Evolutionary conservation across 1,140 invertebrate species (phyloP).

Genomic region (Mizuhopecten yessoensis): DNA sequence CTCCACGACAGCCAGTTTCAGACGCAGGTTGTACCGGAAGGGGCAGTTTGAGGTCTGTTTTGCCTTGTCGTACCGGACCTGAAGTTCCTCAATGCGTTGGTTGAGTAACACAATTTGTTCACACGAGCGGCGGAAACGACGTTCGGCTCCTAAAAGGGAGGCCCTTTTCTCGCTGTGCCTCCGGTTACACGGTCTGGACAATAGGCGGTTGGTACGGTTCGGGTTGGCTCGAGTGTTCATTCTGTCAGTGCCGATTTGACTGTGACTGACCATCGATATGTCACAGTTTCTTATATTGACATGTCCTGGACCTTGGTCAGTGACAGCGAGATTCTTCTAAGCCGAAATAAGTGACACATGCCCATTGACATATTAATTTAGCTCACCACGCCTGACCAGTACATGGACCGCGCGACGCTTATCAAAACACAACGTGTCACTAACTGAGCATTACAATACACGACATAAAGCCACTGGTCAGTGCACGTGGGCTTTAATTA

Average conservation of each 20-base stretch:
- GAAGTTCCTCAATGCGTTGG: conserved; percentile 34
- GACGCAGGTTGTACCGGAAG: conserved; percentile 62
- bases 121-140: conserved; percentile 51
- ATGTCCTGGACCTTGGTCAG: neutral
- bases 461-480: neutral
- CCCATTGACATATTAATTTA: neutral
- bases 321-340: neutral
- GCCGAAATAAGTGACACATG: neutral
- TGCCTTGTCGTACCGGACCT: conserved; percentile 49
- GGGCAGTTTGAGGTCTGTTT: conserved; percentile 45
- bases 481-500: neutral
- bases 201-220: neutral
- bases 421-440: neutral
- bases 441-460: neutral
- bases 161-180: neutral
- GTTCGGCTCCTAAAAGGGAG: conserved; percentile 37
- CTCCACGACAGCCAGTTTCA: conserved; percentile 60
- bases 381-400: neutral
- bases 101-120: conserved; percentile 59
- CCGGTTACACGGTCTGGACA: neutral
- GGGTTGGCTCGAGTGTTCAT: conserved; percentile 10
- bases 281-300: neutral
- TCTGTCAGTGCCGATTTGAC: neutral
- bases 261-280: neutral
- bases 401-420: neutral